Conservation (phyloP, 2,113 vertebrate genomes). For the Bufo gargarizans region DNA sequence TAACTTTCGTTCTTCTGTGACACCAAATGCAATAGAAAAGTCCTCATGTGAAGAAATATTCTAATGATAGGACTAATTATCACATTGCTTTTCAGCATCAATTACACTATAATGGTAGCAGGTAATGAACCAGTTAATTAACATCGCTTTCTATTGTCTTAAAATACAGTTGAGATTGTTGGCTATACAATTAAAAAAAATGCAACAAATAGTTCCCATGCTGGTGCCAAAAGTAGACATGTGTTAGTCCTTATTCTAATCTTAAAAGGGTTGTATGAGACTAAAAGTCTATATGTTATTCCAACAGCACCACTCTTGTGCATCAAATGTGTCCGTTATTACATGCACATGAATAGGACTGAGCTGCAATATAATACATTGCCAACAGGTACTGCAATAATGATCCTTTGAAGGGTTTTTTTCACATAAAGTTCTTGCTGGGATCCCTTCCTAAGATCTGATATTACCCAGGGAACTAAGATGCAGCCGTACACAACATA, state of each 20-base stretch:
- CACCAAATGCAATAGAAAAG: not conserved
- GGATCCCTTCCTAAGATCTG: no score
- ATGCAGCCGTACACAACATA: no score
- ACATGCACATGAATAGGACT: no score
- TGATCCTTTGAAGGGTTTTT: no score
- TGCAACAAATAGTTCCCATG: no score
- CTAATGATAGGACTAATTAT: constrained; percentile 36
- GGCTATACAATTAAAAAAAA: no score
- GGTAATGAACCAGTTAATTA: constrained; percentile 44
- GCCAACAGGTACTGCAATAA: no score
- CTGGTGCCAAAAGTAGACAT: not conserved
- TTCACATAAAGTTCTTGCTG: no score
- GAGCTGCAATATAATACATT: no score
- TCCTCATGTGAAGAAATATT: constrained; percentile 10
- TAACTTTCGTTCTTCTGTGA: constrained; percentile 11
- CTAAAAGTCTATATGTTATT: not conserved
- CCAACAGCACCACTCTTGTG: not conserved
- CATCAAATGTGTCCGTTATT: not conserved
- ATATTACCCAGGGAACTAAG: no score
- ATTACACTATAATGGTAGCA: constrained; percentile 20
- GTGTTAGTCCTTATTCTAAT: not conserved
- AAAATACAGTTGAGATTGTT: not conserved
- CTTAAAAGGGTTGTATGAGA: not conserved
- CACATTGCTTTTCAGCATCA: constrained; percentile 28
- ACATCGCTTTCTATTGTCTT: not conserved